Base-by-base conservation (phyloP, 1,140 invertebrate species). In the Pseudomyrmex concolor region DNA sequence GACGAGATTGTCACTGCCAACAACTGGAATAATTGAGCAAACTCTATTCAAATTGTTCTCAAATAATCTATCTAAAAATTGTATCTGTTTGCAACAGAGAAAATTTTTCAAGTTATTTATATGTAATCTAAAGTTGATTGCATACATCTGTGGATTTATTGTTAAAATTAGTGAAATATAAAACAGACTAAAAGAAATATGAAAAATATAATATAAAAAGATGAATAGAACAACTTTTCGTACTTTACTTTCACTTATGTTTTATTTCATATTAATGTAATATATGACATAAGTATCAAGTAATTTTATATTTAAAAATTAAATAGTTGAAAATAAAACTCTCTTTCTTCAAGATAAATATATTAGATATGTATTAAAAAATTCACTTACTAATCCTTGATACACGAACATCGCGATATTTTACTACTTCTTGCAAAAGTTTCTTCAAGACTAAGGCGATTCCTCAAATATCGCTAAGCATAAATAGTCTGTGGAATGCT, bases 401-500 rank as follows among this genome's bases (percentile, higher is more conserved):
- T n/a, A 62, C 5, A 10, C 1, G 45, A 85, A 72, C 57, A 13
- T 66, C 15, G 10, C 22, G 17, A 2, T 48, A 73, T 8, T 10
- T 60, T 22, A 22, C 54, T 19, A 22, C 55, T 76, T 51, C 72
- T 54, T 80, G 50, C 17, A 7, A 9, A 9, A 45, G 22, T 80
- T 76, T 4, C 1, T 7, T 54, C 17, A 48, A 55, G 51, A 86
- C 84, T 89, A 71, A 84, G 13, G 19, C 43, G 8, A 70, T n/a
- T 25, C 63, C 1, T 67, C 48, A 13, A 10, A 13, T 17, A 12
- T 55, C 17, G 13, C 10, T 48, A 50, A 19, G 55, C 25, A 7
- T 81, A 84, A 64, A 85, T 88, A 78, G 45, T n/a, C 19, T n/a
- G 3, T 12, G 2, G 45, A 57, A 19, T 57, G 87, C 86, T 88